These are phyloP conservation scores for Colinus virginianus DNA, from an alignment of 2,113 vertebrate species.

Conservation along the genomic window DNA sequence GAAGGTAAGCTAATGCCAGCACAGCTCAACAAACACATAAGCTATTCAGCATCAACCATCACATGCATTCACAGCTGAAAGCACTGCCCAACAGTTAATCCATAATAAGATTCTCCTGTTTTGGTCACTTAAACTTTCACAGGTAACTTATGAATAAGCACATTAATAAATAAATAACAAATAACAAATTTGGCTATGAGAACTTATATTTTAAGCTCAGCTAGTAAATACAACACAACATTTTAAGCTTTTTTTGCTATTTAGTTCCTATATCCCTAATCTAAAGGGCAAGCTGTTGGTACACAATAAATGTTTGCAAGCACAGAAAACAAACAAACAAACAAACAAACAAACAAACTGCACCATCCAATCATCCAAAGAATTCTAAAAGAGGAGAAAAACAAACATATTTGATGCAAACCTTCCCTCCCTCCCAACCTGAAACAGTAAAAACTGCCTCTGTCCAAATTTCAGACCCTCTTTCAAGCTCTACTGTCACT, in stretches of 20 bases:
- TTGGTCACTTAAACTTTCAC: background rate
- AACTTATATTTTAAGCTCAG: background rate
- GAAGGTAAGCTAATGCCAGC: background rate
- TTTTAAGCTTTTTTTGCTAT: background rate
- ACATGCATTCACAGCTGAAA: background rate
- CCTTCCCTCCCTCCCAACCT: background rate
- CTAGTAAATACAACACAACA: background rate
- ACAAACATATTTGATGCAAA: background rate
- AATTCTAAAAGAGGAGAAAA: background rate
- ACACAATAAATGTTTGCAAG: background rate
- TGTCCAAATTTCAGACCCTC: background rate
- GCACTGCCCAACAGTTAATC: background rate
- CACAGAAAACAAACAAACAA: background rate
- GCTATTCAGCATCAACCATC: background rate
- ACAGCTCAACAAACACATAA: background rate
- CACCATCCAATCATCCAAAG: too few relatives aligned
- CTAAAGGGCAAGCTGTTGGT: background rate
- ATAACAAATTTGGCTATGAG: background rate
- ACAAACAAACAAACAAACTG: background rate
- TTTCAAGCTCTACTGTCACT: background rate
- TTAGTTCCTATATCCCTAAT: background rate
- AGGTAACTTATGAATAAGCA: background rate
- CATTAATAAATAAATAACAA: background rate
- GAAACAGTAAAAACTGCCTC: background rate
- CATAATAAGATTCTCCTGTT: background rate